Base-by-base conservation (phyloP, 2,113 vertebrate genomes). In the Pica pica region DNA sequence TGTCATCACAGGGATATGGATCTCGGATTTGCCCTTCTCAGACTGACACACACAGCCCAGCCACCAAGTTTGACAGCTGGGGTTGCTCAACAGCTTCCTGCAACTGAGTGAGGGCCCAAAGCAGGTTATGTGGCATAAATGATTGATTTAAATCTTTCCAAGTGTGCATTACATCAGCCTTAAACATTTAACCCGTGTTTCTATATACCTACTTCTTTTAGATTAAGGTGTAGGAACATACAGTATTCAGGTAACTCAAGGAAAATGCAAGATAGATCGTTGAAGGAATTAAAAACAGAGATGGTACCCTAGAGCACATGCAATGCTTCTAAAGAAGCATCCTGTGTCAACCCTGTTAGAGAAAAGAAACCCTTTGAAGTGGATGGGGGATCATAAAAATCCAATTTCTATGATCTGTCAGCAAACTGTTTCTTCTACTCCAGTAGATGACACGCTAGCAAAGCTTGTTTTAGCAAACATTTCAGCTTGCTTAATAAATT, bases 401-500 rank as follows among this genome's bases (percentile, higher is more conserved):
- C 50, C 35, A 39, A 39, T 90, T 83, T 80, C 56, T 86, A 10
- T 78, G 83, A 90, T 92, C 73, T 10, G 0, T 75, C 87, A 90
- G 52, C 64, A 75, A 94, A 74, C 41, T 63, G 22, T 63, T 89
- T 84, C n/a, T 88, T 88, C 77, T 63, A 35, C 79, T 81, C 19
- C 42, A 44, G 60, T 27, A 90, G 52, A 74, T 56, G 78, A 91
- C 64, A 92, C 1, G 31, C 35, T 90, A 88, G 67, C 91, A 92
- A 92, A 93, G 30, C 56, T 93, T 57, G 35, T 86, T 95, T 95
- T 42, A 89, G 77, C 77, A 88, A 95, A 94, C 18, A 57, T 83
- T 95, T 84, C 80, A 81, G 22, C 73, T 56, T 86, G 35, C 44
- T 89, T 89, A 94, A 90, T 95, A 83, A 93, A 94, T 96, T 90